Base-by-base conservation (phyloP, 1,140 invertebrate genomes). In the Apis laboriosa region DNA sequence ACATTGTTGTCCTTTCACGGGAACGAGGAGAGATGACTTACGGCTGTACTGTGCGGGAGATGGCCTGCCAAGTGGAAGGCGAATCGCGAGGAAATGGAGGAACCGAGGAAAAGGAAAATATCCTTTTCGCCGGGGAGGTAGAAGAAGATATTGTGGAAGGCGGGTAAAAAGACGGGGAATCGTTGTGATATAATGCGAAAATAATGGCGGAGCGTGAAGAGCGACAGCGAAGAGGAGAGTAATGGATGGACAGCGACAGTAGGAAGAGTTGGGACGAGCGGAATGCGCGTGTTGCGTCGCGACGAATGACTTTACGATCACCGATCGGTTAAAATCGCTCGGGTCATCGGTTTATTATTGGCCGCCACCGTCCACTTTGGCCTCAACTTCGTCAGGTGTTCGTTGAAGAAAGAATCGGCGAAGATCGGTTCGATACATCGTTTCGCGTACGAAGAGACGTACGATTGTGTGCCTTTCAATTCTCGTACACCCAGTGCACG, bases 271-370 rank as follows among this genome's bases (percentile, higher is more conserved):
- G 24, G 77, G 49, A 53, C 24, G 64, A 67, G 63, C 34, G 61
- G 78, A 24, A 24, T 24, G 24, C 80, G 68, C 71, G 60, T 64
- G 28, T 73, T 78, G 80, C 66, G 49, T 63, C 28, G 84, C 79
- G 34, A 84, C 73, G 83, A 86, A 87, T 73, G 86, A 77, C 80
- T 88, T 84, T 84, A 88, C 80, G 86, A 89, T 89, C 86, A 56
- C 34, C 68, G 84, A 83, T 78, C 75, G 77, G 82, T 7, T 68
- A 88, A 84, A 89, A 88, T 89, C 88, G 87, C 88, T 88, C n/a
- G n/a, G n/a, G n/a, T n/a, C n/a, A n/a, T n/a, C 70, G 80, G 68
- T 80, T 34, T 34, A 34, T 34, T 24, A 86, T 86, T 66, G 80
- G 78, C 77, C 77, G 85, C 63, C 75, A 75, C 70, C 56, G 84